Conservation (phyloP, 1,140 invertebrate genomes). For the Leptoteleia sp. region DNA sequence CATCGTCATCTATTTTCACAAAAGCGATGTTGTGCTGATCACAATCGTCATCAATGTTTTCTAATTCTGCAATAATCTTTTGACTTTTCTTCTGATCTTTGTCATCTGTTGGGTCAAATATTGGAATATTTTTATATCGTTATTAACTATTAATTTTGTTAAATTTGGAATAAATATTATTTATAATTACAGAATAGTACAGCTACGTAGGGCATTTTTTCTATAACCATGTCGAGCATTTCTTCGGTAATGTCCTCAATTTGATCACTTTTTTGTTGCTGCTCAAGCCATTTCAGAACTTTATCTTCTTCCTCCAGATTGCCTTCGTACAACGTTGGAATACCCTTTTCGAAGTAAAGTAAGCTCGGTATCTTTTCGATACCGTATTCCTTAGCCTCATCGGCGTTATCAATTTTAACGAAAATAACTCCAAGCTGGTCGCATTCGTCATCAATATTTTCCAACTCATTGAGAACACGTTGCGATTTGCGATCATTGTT, state of each 20-base stretch:
- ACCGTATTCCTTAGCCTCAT: slow-evolving; percentile 94
- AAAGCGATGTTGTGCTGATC: slow-evolving; percentile 95
- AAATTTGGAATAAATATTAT: background rate
- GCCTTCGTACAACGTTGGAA: slow-evolving; percentile 93
- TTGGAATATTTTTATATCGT: too few relatives aligned
- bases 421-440: slow-evolving; percentile 92
- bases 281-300: slow-evolving; percentile 92
- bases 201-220: slow-evolving; percentile 92
- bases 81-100: slow-evolving; percentile 95
- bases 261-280: slow-evolving; percentile 92
- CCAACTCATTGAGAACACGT: slow-evolving; percentile 92
- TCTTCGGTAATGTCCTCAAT: slow-evolving; percentile 97
- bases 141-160: too few relatives aligned
- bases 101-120: slow-evolving; percentile 87
- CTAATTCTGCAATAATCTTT: slow-evolving; percentile 91
- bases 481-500: slow-evolving; percentile 94
- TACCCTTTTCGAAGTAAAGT: slow-evolving; percentile 95
- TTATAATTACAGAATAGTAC: slow-evolving; percentile 89
- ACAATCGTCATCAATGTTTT: slow-evolving; percentile 97
- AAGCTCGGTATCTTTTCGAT: slow-evolving; percentile 92
- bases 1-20: slow-evolving; percentile 94
- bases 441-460: slow-evolving; percentile 97
- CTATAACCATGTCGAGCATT: slow-evolving; percentile 95
- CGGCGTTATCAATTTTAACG: slow-evolving; percentile 95
- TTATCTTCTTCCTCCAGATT: slow-evolving; percentile 95